Conservation (phyloP, 2,797 vertebrate species). For the Pseudomugil tenellus region DNA sequence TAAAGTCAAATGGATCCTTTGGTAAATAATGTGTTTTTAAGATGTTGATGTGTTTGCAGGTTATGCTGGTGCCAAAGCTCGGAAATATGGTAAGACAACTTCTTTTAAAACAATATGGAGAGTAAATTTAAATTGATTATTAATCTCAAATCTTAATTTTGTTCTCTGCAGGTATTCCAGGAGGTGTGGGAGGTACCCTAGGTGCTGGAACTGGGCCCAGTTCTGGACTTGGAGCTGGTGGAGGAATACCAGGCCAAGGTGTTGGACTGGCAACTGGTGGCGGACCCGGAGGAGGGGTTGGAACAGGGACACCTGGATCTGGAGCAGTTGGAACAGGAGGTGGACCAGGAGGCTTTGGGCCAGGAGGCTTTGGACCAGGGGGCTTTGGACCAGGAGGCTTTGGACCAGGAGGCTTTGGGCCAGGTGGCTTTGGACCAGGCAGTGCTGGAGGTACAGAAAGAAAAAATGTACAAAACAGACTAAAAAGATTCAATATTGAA, state of each 20-base stretch:
- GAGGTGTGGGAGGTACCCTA: constrained; percentile 61
- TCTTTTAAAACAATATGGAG: background rate
- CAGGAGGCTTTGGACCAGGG: constrained; percentile 48
- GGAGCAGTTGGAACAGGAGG: constrained; percentile 51
- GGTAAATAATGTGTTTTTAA: background rate
- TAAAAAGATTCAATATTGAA: background rate
- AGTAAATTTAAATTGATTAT: no score
- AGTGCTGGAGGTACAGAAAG: constrained; percentile 45
- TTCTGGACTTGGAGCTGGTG: constrained; percentile 62
- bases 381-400: constrained; percentile 56
- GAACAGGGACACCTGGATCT: constrained; percentile 53
- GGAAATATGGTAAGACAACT: constrained; percentile 78
- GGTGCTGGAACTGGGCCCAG: constrained; percentile 56
- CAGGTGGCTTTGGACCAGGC: constrained; percentile 57
- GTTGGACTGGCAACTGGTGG: constrained; percentile 56
- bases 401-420: constrained; percentile 52
- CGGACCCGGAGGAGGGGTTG: constrained; percentile 55
- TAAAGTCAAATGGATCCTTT: background rate
- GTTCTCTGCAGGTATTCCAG: constrained; percentile 47
- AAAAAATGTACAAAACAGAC: background rate
- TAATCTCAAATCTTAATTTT: constrained; percentile 1
- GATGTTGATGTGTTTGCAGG: constrained; percentile 50
- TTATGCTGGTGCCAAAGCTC: constrained; percentile 78
- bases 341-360: constrained; percentile 59
- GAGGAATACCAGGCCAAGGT: constrained; percentile 56